These are phyloP conservation scores for Lycophotia porphyrea DNA, from an alignment of 2,888 invertebrate species.

Conservation along the genomic window DNA sequence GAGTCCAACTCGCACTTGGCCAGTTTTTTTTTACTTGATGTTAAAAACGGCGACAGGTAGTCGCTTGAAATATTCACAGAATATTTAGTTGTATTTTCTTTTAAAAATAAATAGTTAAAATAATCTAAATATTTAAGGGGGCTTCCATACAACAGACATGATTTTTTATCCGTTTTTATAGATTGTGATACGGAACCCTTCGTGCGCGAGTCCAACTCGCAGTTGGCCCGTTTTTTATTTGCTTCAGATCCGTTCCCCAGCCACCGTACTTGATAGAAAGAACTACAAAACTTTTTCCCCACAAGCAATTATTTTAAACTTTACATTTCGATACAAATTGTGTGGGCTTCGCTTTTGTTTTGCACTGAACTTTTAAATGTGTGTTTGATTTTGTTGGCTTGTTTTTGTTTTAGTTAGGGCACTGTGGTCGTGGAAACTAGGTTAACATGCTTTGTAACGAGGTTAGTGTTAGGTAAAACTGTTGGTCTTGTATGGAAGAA, in stretches of 20 bases:
- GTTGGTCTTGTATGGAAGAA: slow-evolving; percentile 36
- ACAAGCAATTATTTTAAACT: slow-evolving; percentile 66
- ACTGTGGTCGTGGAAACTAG: slow-evolving; percentile 50
- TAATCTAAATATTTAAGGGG: too few relatives aligned
- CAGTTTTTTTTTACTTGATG: too few relatives aligned
- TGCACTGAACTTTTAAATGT: slow-evolving; percentile 58
- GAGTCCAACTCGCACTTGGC: too few relatives aligned
- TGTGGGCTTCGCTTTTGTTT: slow-evolving; percentile 54
- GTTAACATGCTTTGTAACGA: slow-evolving; percentile 58
- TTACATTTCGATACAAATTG: slow-evolving; percentile 66
- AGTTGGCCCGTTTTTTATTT: too few relatives aligned
- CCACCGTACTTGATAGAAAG: slow-evolving; percentile 57
- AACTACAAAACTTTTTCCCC: slow-evolving; percentile 59
- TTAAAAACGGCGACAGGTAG: too few relatives aligned
- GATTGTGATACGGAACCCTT: too few relatives aligned
- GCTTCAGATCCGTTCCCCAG: slow-evolving; percentile 53
- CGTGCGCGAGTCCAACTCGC: too few relatives aligned
- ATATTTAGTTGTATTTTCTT: too few relatives aligned
- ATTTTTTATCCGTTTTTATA: too few relatives aligned
- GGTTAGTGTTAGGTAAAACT: slow-evolving; percentile 49
- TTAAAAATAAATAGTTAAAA: too few relatives aligned
- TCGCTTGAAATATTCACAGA: too few relatives aligned
- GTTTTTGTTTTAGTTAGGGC: slow-evolving; percentile 56
- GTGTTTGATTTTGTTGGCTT: slow-evolving; percentile 59
- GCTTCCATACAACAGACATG: too few relatives aligned